phyloP scores from a whole-genome alignment of 2,888 invertebrate species.

The Drosophila setosimentum region DNA sequence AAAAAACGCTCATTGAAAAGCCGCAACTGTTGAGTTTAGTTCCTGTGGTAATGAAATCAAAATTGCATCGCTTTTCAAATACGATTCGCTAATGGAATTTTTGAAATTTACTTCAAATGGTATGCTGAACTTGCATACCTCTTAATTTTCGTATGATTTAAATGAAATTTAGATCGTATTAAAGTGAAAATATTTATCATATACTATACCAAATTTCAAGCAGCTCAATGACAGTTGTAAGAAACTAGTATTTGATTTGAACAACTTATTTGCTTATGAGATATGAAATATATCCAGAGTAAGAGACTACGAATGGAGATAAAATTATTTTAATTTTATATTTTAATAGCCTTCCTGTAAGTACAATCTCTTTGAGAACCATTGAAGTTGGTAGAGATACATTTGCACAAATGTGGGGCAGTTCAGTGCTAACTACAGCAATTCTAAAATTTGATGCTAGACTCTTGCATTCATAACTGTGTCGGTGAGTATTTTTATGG shows the following conservation, averaged over 20 bases:
- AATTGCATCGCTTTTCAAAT: constrained; percentile 32
- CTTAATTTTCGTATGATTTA: not conserved
- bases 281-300: not conserved
- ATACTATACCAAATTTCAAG: not conserved
- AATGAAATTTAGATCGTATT: not conserved
- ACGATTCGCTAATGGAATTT: constrained; percentile 25
- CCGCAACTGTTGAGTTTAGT: constrained; percentile 14
- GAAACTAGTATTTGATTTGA: not conserved
- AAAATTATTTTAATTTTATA: not conserved
- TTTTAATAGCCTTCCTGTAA: not conserved
- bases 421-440: constrained; percentile 1
- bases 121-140: too few species aligned
- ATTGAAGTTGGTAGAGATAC: not conserved
- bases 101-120: constrained; percentile 19
- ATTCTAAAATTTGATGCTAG: constrained; percentile 12
- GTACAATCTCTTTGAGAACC: constrained; percentile 1
- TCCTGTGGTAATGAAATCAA: constrained; percentile 36
- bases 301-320: not conserved
- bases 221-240: too few species aligned
- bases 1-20: constrained; percentile 6
- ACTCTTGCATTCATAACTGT: constrained; percentile 27
- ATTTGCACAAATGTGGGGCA: constrained; percentile 7
- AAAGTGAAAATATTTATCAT: not conserved
- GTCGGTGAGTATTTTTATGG: constrained; percentile 1
- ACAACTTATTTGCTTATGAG: not conserved